Base-by-base conservation (phyloP, 2,797 vertebrate genomes). In the Carcharodon carcharias region DNA sequence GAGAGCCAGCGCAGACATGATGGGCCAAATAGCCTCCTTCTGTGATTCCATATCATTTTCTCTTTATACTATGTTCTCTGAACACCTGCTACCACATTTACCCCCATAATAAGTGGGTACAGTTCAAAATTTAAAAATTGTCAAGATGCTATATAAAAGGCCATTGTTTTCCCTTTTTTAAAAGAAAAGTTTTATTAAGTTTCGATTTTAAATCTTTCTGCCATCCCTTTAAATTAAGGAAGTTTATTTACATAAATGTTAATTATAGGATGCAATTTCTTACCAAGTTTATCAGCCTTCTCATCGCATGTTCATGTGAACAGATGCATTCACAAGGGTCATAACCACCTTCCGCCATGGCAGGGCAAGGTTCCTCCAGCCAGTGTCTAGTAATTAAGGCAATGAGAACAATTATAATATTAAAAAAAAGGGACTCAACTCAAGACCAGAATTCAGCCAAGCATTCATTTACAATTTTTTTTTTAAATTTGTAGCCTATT, bases 311-410 rank as follows among this genome's bases (percentile, higher is more conserved):
- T 97, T 99, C 99, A 96, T 99, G 98, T 0, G 98, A 98, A 98
- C 99, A 99, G 97, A 99, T 98, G 97, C 99, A 99, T 98, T 99
- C 99, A 97, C 99, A 99, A 26, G 99, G 99, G 98, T 99, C 99
- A 97, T 98, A 99, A 97, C 98, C 99, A 97, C 98, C 99, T 97
- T 99, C 99, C 91, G 99, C 99, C 99, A 99, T 99, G 97, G 97
- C 97, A 97, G 96, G 96, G 93, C 97, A 96, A 97, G 96, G 97
- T 96, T 97, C 97, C 96, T 95, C 96, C 65, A 97, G 97, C 96
- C 97, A 97, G 89, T 96, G 91, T 96, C 96, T 96, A 96, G 97
- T 97, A 96, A 97, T 97, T 97, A 98, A 97, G 94, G 92, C 97
- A 96, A 97, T 96, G 50, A 96, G 96, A 96, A 96, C 63, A 87